A percentile compares a stretch with the other conserved stretches of the same genome.
These are phyloP conservation scores for Sphenodon punctatus DNA, from an alignment of 2,797 vertebrate genomes.

Conservation along the genomic window DNA sequence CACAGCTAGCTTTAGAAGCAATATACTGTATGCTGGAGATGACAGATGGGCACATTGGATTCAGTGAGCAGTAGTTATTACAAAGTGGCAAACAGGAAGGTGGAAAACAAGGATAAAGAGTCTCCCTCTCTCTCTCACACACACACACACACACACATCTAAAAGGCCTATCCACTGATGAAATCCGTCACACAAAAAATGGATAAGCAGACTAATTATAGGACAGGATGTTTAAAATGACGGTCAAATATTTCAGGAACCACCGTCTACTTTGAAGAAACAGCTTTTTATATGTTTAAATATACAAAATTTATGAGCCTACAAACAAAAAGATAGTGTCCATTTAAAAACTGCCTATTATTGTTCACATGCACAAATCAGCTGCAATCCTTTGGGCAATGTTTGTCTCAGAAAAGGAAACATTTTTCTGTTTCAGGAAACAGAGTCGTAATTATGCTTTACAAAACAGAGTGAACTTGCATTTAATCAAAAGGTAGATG, in stretches of 20 bases:
- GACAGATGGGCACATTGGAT: conserved; percentile 51
- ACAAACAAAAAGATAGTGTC: too few species aligned
- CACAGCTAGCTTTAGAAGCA: conserved; percentile 80
- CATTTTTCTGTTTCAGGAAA: neutral
- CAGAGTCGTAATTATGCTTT: neutral
- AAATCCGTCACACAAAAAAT: neutral
- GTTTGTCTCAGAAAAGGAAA: neutral
- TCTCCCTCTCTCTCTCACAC: neutral
- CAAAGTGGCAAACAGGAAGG: conserved; percentile 14
- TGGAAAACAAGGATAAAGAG: neutral
- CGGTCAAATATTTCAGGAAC: neutral
- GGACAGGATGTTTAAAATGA: neutral
- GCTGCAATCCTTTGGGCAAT: neutral
- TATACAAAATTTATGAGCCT: neutral
- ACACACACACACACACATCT: neutral
- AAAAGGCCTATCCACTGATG: fast-evolving
- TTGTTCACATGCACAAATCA: neutral
- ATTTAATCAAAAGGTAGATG: fast-evolving
- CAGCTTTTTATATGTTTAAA: neutral
- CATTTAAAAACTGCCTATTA: neutral
- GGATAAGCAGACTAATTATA: neutral
- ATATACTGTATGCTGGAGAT: conserved; percentile 14
- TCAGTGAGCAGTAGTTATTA: neutral
- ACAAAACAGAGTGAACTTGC: fast-evolving
- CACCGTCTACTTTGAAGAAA: neutral